Conservation (phyloP, 2,888 invertebrate species). For the Tetropium fuscum region DNA sequence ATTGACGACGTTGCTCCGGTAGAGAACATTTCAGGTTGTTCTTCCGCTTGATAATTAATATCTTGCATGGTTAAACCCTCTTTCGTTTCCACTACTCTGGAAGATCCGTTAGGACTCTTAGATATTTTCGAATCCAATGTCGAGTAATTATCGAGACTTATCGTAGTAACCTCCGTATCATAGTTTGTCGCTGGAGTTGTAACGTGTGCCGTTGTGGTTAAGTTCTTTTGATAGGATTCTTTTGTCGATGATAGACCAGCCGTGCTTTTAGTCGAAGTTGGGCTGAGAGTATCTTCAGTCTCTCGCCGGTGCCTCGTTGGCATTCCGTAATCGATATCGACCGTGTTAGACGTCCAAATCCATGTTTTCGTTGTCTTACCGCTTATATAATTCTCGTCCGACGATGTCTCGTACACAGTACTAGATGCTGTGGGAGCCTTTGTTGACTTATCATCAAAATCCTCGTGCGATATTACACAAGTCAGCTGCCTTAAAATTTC, state of each 20-base stretch:
- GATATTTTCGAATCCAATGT: conserved; percentile 45
- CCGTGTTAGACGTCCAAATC: conserved; percentile 64
- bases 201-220: conserved; percentile 15
- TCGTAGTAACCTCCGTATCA: conserved; percentile 45
- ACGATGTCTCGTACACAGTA: conserved; percentile 25
- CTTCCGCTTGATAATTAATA: conserved; percentile 39
- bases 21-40: conserved; percentile 41
- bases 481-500: conserved; percentile 72
- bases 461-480: conserved; percentile 66
- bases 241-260: conserved; percentile 36
- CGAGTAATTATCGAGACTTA: conserved; percentile 33
- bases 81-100: conserved; percentile 32
- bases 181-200: conserved; percentile 34
- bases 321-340: conserved; percentile 61
- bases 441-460: conserved; percentile 55
- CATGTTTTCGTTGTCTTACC: conserved; percentile 55
- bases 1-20: conserved; percentile 31
- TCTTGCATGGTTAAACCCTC: conserved; percentile 41
- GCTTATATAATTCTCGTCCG: conserved; percentile 38
- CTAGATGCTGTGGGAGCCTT: conserved; percentile 28
- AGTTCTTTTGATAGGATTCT: conserved; percentile 11
- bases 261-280: conserved; percentile 52
- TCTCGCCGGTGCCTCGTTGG: conserved; percentile 64
- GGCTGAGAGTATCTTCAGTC: conserved; percentile 61
- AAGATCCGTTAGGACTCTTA: conserved; percentile 35